Conservation (phyloP, 2,113 vertebrate genomes). For the Heterotilapia buettikoferi region DNA sequence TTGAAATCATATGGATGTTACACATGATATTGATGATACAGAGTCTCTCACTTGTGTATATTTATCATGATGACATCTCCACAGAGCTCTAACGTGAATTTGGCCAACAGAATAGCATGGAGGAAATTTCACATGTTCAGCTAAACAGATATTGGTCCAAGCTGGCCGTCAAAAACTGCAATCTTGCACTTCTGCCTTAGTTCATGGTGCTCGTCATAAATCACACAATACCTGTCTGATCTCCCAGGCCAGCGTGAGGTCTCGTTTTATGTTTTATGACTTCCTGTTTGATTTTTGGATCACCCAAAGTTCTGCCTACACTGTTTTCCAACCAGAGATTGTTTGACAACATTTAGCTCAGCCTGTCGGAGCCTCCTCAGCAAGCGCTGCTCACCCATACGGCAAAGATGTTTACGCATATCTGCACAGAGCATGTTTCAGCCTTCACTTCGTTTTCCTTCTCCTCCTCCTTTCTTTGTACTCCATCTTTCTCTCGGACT, state of each 20-base stretch:
- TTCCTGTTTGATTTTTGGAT: not conserved
- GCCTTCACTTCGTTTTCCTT: slow-evolving; percentile 53
- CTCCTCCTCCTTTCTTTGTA: slow-evolving; percentile 28
- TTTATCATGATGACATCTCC: not conserved
- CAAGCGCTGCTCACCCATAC: not conserved
- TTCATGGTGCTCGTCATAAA: not conserved
- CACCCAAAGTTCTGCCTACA: not conserved
- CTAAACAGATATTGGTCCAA: not conserved
- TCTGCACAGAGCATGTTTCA: slow-evolving; percentile 66
- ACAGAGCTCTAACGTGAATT: not conserved
- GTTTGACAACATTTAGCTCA: not conserved
- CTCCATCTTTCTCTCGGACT: slow-evolving; percentile 29
- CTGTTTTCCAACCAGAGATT: not conserved
- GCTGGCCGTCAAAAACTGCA: not conserved
- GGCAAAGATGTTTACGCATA: not conserved
- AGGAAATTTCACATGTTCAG: not conserved
- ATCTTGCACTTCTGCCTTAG: not conserved
- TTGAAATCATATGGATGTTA: not conserved
- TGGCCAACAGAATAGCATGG: not conserved
- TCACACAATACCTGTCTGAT: not conserved
- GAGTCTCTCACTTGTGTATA: not conserved
- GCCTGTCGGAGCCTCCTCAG: not conserved
- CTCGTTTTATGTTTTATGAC: not conserved
- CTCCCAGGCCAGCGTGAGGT: not conserved
- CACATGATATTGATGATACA: not conserved